Percentiles rank a stretch among this genome's conserved stretches.
Evolutionary conservation across 2,888 invertebrate species (phyloP).

Genomic region (Dasysyrphus tricinctus): DNA sequence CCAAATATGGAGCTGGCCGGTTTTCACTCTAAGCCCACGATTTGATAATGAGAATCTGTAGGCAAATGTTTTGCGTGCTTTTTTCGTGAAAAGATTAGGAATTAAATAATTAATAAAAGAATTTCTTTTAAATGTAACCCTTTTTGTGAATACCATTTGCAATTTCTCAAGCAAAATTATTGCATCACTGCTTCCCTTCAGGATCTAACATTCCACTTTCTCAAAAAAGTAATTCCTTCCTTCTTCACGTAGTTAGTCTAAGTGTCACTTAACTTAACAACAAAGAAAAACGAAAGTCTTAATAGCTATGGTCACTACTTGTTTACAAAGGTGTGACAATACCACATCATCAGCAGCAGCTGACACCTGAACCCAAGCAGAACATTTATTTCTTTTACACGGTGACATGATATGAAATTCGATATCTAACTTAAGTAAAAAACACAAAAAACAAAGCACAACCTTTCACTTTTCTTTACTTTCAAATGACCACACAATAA

Average conservation of each 20-base stretch:
- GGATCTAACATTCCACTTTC: slow-evolving; percentile 28
- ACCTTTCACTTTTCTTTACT: slow-evolving; percentile 72
- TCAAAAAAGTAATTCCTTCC: slow-evolving; percentile 8
- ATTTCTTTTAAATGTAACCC: too few relatives aligned
- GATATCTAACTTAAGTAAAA: slow-evolving; percentile 8
- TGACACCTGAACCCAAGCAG: slow-evolving; percentile 71
- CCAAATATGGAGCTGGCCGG: too few relatives aligned
- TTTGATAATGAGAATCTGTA: too few relatives aligned
- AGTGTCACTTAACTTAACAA: background rate
- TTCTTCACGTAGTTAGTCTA: background rate
- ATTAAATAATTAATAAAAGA: too few relatives aligned
- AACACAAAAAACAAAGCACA: background rate
- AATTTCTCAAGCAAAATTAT: too few relatives aligned
- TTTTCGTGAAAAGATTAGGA: too few relatives aligned
- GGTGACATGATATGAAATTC: slow-evolving; percentile 58
- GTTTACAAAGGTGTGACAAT: slow-evolving; percentile 66
- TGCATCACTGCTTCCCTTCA: background rate
- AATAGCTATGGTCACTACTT: slow-evolving; percentile 47
- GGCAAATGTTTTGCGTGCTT: too few relatives aligned
- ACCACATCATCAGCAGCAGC: slow-evolving; percentile 44
- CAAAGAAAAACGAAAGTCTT: slow-evolving; percentile 64
- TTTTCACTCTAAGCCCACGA: too few relatives aligned
- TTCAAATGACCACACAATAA: slow-evolving; percentile 49
- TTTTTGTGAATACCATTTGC: too few relatives aligned
- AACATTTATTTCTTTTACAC: slow-evolving; percentile 61